phyloP scores from a whole-genome alignment of 1,140 invertebrate genomes.

The Leptinotarsa lineolata region DNA sequence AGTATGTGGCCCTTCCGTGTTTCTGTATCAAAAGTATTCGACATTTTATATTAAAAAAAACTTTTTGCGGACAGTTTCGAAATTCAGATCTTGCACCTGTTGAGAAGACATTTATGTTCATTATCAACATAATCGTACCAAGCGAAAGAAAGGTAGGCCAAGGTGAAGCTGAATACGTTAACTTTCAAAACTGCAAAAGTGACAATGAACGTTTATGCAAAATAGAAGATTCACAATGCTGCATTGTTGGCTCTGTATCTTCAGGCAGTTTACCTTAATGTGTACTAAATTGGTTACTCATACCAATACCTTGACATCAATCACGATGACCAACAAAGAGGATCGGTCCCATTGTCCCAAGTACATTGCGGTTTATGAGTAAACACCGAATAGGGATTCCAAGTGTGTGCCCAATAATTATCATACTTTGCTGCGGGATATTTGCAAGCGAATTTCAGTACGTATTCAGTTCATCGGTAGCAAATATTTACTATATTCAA shows the following conservation, averaged over 20 bases:
- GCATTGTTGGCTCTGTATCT: conserved; percentile 1
- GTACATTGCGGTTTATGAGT: background rate
- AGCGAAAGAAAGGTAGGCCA: background rate
- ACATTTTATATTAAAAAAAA: too few relatives aligned
- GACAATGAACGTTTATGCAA: background rate
- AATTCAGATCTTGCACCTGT: too few relatives aligned
- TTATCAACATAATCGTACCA: too few relatives aligned
- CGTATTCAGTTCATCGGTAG: too few relatives aligned
- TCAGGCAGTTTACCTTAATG: background rate
- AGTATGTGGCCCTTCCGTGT: too few relatives aligned
- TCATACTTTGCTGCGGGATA: too few relatives aligned
- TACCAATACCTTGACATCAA: conserved; percentile 2
- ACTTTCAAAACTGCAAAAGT: background rate
- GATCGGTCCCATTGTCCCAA: background rate
- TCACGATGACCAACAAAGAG: background rate
- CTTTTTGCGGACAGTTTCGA: too few relatives aligned
- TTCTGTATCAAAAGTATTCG: too few relatives aligned
- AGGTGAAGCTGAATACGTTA: background rate
- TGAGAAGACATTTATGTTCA: too few relatives aligned
- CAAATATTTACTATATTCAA: too few relatives aligned
- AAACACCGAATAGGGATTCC: background rate
- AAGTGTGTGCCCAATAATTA: too few relatives aligned
- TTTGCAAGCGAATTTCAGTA: too few relatives aligned
- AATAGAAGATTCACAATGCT: background rate
- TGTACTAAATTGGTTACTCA: background rate